Conservation (phyloP, 2,113 vertebrate species). For the Embiotoca jacksoni region DNA sequence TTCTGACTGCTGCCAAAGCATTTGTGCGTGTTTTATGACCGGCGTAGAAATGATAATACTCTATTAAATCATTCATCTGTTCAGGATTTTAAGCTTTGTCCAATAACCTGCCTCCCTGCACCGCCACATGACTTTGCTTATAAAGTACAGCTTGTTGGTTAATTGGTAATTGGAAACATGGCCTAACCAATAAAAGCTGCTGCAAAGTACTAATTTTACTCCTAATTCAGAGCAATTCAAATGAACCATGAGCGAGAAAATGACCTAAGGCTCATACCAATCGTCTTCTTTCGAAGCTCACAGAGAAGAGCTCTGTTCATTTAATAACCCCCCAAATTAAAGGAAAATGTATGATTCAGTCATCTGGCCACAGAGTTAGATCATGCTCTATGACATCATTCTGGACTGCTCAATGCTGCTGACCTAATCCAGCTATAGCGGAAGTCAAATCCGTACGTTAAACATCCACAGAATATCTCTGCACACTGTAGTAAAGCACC, state of each 20-base stretch:
- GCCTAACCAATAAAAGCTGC: conserved; percentile 61
- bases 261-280: conserved; percentile 63
- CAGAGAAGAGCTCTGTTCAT: conserved; percentile 81
- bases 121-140: conserved; percentile 47
- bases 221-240: conserved; percentile 57
- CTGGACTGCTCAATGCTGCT: conserved; percentile 71
- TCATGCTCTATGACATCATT: conserved; percentile 85
- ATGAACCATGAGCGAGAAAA: conserved; percentile 74
- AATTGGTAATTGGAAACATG: conserved; percentile 70
- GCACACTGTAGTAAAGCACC: background rate
- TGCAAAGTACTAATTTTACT: conserved; percentile 68
- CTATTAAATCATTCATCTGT: conserved; percentile 57
- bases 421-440: conserved; percentile 69
- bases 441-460: conserved; percentile 71
- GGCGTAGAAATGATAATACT: conserved; percentile 56
- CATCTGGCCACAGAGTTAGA: conserved; percentile 83
- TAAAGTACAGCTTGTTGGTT: conserved; percentile 59
- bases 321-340: conserved; percentile 84
- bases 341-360: conserved; percentile 86
- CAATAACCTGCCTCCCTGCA: conserved; percentile 44
- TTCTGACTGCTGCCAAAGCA: background rate
- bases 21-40: conserved; percentile 37
- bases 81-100: conserved; percentile 52
- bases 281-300: conserved; percentile 68
- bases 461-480: conserved; percentile 62